Evolutionary conservation across 2,113 vertebrate genomes (phyloP).

Genomic region (Dermatemys mawii): DNA sequence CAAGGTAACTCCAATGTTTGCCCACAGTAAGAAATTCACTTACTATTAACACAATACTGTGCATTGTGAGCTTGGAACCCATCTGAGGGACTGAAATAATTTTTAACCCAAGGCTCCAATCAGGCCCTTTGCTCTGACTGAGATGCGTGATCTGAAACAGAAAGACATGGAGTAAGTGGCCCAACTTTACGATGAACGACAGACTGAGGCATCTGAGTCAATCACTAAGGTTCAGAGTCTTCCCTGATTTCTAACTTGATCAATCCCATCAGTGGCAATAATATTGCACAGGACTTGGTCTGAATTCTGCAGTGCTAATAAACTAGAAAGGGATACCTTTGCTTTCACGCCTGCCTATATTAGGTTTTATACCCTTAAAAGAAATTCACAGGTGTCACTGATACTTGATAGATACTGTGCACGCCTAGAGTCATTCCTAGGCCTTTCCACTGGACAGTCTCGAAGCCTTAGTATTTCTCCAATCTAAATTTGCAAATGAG

Average conservation of each 20-base stretch:
- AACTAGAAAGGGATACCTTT: accelerated
- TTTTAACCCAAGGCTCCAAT: neutral
- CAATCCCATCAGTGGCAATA: neutral
- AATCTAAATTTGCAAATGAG: neutral
- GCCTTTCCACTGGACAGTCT: neutral
- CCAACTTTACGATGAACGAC: neutral
- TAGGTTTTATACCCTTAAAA: accelerated
- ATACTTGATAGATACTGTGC: accelerated
- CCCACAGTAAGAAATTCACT: neutral
- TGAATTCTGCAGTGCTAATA: accelerated
- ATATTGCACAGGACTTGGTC: neutral
- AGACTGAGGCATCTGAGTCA: neutral
- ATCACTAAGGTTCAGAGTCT: neutral
- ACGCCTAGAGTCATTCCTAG: accelerated
- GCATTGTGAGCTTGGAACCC: neutral
- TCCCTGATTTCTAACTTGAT: neutral
- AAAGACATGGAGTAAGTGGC: neutral
- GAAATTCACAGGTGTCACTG: too few species aligned
- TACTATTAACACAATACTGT: neutral
- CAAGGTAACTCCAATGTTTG: neutral
- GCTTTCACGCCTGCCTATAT: accelerated
- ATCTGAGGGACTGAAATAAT: neutral
- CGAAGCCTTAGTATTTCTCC: neutral
- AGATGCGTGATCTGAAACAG: neutral
- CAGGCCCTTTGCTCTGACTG: neutral